Evolutionary conservation across 2,888 invertebrate genomes (phyloP).

Genomic region (Gastrophysa polygoni): DNA sequence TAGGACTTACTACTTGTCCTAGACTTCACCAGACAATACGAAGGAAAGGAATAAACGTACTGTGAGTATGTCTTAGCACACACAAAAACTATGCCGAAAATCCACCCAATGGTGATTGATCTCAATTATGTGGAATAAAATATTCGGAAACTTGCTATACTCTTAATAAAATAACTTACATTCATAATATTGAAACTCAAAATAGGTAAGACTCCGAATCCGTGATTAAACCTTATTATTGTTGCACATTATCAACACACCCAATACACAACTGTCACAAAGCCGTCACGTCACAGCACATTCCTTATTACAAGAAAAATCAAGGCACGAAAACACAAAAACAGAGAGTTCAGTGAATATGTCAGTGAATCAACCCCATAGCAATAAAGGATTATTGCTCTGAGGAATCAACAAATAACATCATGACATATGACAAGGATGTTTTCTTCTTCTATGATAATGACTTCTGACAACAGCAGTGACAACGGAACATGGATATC

Average conservation of each 20-base stretch:
- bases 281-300: no score
- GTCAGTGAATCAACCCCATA: no score
- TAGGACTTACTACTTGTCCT: conserved; percentile 31
- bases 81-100: conserved; percentile 47
- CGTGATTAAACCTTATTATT: conserved; percentile 2
- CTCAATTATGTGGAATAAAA: conserved; percentile 33
- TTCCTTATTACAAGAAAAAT: no score
- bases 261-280: conserved; percentile 12
- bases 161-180: conserved; percentile 40
- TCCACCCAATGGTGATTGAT: conserved; percentile 60
- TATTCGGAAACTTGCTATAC: background rate
- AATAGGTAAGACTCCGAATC: conserved; percentile 32
- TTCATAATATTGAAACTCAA: conserved; percentile 41
- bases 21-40: conserved; percentile 22
- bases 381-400: no score
- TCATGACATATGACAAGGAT: no score
- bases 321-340: no score
- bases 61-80: conserved; percentile 38
- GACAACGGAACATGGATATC: no score
- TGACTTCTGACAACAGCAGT: no score
- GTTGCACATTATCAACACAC: conserved; percentile 37
- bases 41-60: conserved; percentile 26
- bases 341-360: no score
- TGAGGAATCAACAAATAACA: no score
- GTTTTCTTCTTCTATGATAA: no score